These are phyloP conservation scores for Eupithecia dodoneata DNA, from an alignment of 2,888 invertebrate species.

Conservation along the genomic window DNA sequence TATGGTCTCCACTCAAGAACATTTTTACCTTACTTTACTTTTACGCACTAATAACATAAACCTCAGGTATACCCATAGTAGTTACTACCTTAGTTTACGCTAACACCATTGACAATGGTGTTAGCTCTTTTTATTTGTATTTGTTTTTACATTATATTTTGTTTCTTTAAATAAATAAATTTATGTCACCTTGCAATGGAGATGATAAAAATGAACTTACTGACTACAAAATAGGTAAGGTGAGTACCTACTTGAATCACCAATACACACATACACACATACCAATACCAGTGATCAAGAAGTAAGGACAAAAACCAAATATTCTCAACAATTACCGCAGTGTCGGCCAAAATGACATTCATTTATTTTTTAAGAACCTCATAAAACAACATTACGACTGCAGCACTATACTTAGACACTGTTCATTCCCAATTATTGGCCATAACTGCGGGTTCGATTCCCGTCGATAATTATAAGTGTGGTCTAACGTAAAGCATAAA, in stretches of 20 bases:
- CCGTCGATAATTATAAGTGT: constrained; percentile 74
- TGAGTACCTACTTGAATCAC: background rate
- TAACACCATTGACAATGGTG: too few relatives aligned
- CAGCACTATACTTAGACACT: constrained; percentile 72
- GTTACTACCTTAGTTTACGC: too few relatives aligned
- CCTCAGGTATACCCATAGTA: too few relatives aligned
- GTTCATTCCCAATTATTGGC: constrained; percentile 77
- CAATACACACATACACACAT: background rate
- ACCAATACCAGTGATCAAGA: background rate
- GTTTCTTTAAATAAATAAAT: too few relatives aligned
- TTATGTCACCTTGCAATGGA: background rate
- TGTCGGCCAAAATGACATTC: constrained; percentile 70
- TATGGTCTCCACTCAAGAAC: too few relatives aligned
- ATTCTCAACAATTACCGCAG: constrained; percentile 40
- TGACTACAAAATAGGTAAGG: too few relatives aligned
- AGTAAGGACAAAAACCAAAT: constrained; percentile 37
- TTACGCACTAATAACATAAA: too few relatives aligned
- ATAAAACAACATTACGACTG: constrained; percentile 74
- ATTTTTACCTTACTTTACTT: too few relatives aligned
- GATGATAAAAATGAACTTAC: too few relatives aligned
- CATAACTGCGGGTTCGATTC: constrained; percentile 76
- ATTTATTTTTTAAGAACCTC: constrained; percentile 73
- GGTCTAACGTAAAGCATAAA: constrained; percentile 53
- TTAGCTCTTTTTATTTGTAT: too few relatives aligned
- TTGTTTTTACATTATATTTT: too few relatives aligned